Base-by-base conservation (phyloP, 2,797 vertebrate genomes). In the Liparis tanakae region DNA sequence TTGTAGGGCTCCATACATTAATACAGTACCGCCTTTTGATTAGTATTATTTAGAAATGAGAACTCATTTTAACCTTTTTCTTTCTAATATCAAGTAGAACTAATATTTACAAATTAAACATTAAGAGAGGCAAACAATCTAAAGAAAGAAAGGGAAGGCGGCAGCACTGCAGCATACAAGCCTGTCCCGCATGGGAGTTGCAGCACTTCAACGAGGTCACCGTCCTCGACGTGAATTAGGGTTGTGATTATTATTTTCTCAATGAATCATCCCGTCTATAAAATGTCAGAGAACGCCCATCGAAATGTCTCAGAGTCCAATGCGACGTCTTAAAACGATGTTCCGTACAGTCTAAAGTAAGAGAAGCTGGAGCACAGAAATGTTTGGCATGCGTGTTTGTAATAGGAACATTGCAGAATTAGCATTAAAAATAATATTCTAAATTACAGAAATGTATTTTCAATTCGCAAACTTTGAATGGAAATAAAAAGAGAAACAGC, bases 401-500 rank as follows among this genome's bases (percentile, higher is more conserved):
- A 20, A 20, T 22, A 20, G 9, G 18, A 12, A 13, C 18, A 37
- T 22, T 3, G 13, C n/a, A 33, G 15, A n/a, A 20, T 39, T 39
- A 12, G 37, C 10, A 39, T 39, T 8, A 37, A 37, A 37, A 9
- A 37, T 10, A 12, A 12, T 12, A 39, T 39, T 39, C 37, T 9
- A 39, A 22, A 37, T 22, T 4, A 14, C 30, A 33, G n/a, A n/a
- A 50, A 50, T 20, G 0, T 3, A n/a, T n/a, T 54, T 33, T 37
- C 4, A 46, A 46, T 58, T 1, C 25, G 20, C n/a, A 72, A 67
- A 67, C 33, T 18, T 58, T 7, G 60, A 59, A 74, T 22, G 12
- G 15, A 73, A 50, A 64, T 33, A 78, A 64, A 51, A 46, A 71
- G 34, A 43, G 43, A 63, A 74, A 64, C 43, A 58, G 69, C 25